phyloP scores from a whole-genome alignment of 2,888 invertebrate genomes.

The Prenolepis imparis region DNA sequence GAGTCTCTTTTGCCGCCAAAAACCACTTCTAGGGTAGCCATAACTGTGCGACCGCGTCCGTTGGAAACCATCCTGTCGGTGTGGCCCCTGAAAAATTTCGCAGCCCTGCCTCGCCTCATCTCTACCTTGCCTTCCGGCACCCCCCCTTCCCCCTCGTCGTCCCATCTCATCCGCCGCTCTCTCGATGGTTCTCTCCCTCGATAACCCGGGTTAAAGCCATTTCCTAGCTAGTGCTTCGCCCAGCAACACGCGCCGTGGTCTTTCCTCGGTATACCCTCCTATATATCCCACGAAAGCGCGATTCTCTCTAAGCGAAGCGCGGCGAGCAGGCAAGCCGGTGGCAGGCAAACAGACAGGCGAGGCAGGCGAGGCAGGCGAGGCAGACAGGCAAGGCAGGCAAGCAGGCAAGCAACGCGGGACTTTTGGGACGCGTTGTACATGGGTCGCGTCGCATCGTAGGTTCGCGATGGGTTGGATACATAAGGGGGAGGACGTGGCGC shows the following conservation, averaged over 20 bases:
- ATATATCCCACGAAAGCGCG: constrained; percentile 61
- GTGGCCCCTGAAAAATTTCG: constrained; percentile 76
- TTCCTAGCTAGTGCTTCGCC: constrained; percentile 76
- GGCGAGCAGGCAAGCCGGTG: constrained; percentile 32
- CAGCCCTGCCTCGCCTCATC: constrained; percentile 54
- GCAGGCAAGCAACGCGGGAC: constrained; percentile 74
- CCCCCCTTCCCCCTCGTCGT: neutral
- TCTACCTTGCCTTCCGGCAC: constrained; percentile 30
- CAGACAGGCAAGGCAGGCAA: constrained; percentile 58
- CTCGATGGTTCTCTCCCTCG: constrained; percentile 65
- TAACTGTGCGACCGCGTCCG: constrained; percentile 51
- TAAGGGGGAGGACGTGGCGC: constrained; percentile 78
- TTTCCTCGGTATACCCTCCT: constrained; percentile 70
- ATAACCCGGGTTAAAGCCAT: constrained; percentile 77
- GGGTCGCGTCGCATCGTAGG: constrained; percentile 81
- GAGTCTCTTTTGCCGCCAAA: constrained; percentile 66
- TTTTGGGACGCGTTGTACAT: constrained; percentile 81
- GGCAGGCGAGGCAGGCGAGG: no score
- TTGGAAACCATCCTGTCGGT: constrained; percentile 30
- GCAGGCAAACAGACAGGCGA: constrained; percentile 63
- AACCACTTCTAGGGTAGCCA: constrained; percentile 70
- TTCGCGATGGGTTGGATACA: constrained; percentile 85
- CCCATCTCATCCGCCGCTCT: constrained; percentile 6
- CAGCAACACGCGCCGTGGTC: constrained; percentile 66
- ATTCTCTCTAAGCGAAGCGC: constrained; percentile 68